A percentile compares a stretch with the other conserved stretches of the same genome.
Evolutionary conservation across 2,888 invertebrate genomes (phyloP).

Genomic region (Drosophila testacea): DNA sequence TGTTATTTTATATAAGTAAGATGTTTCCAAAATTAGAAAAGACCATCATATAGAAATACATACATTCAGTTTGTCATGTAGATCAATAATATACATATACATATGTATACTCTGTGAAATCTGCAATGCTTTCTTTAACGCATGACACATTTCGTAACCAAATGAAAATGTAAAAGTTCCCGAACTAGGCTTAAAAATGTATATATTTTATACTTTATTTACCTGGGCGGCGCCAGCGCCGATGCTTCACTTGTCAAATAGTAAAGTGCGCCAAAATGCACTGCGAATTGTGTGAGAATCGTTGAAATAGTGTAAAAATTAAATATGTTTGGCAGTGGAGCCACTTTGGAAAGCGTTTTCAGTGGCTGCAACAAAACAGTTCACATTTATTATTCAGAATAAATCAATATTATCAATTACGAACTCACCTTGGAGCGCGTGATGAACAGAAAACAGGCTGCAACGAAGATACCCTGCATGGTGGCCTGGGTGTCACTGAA

Average conservation of each 20-base stretch:
- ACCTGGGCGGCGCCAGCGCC: slow-evolving; percentile 90
- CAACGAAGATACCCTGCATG: slow-evolving; percentile 96
- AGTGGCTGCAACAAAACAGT: slow-evolving; percentile 89
- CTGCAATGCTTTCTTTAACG: no score
- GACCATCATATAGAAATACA: no score
- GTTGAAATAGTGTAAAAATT: slow-evolving; percentile 98
- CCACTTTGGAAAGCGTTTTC: slow-evolving; percentile 95
- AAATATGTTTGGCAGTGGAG: slow-evolving; percentile 99
- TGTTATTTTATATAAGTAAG: no score
- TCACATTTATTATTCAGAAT: neutral
- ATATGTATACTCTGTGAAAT: no score
- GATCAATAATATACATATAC: no score
- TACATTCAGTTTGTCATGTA: no score
- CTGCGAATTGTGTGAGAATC: slow-evolving; percentile 96
- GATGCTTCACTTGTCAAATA: slow-evolving; percentile 94
- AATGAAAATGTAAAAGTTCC: no score
- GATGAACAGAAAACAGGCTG: slow-evolving; percentile 99
- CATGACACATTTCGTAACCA: no score
- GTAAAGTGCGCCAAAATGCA: slow-evolving; percentile 96
- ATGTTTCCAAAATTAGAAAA: no score
- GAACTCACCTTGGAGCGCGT: slow-evolving; percentile 95
- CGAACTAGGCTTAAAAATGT: no score
- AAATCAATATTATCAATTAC: neutral
- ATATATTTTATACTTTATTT: neutral
- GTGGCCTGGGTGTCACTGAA: slow-evolving; percentile 99